Evolutionary conservation across 1,140 invertebrate species (phyloP).

Genomic region (Pseudomyrmex concolor): DNA sequence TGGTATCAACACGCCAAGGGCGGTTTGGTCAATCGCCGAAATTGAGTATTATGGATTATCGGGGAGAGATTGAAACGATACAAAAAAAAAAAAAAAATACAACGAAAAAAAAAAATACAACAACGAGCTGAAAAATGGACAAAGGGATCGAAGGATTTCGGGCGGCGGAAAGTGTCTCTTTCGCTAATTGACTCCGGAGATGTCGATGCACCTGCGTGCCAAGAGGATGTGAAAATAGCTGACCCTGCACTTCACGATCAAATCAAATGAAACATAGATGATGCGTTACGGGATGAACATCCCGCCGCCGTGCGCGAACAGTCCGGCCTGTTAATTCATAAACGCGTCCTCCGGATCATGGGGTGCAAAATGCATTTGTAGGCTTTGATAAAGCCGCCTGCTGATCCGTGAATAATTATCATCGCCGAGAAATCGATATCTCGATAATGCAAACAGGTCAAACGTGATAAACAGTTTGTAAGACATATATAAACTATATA

Average conservation of each 20-base stretch:
- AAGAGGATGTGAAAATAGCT: constrained; percentile 62
- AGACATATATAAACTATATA: background rate
- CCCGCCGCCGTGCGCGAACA: constrained; percentile 41
- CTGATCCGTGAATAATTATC: constrained; percentile 60
- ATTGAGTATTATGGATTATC: constrained; percentile 85
- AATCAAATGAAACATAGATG: constrained; percentile 82
- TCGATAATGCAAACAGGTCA: constrained; percentile 37
- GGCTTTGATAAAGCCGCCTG: constrained; percentile 58
- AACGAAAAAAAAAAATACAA: constrained; percentile 22
- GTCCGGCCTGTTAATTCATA: constrained; percentile 78
- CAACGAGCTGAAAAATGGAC: constrained; percentile 63
- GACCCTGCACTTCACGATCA: constrained; percentile 76
- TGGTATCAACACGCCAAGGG: constrained; percentile 80
- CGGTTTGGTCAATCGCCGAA: constrained; percentile 83
- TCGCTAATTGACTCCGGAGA: constrained; percentile 73
- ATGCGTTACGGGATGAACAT: constrained; percentile 74
- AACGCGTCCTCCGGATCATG: constrained; percentile 70
- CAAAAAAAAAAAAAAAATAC: constrained; percentile 31
- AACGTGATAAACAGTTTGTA: constrained; percentile 1
- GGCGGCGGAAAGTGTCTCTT: constrained; percentile 71
- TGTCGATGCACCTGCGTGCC: constrained; percentile 56
- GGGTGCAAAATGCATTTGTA: constrained; percentile 74
- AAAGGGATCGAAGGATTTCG: constrained; percentile 72
- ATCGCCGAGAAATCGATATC: constrained; percentile 41
- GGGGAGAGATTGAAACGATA: constrained; percentile 63